Base-by-base conservation (phyloP, 1,140 invertebrate genomes). In the Condylostylus longicornis region DNA sequence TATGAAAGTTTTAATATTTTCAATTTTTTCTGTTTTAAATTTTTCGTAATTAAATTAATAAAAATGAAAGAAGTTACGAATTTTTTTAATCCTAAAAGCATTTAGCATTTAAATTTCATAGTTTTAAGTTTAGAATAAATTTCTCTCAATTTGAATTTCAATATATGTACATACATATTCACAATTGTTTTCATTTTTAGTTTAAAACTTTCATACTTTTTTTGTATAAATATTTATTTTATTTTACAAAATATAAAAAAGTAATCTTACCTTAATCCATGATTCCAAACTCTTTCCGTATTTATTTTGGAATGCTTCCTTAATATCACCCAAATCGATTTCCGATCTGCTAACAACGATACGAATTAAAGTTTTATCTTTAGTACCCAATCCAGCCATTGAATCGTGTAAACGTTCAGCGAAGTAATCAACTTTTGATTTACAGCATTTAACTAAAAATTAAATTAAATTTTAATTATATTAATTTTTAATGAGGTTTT, bases 371-470 rank as follows among this genome's bases (percentile, higher is more conserved):
- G 82, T 83, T 46, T 82, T 79, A 59, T 94, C 87, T 48, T 85
- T 84, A 19, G 87, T 94, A 25, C 87, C 87, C 47, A 84, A 45
- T 25, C 84, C 84, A 45, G 82, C 79, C 86, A 97, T 91, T 30
- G 82, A 77, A 29, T 86, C 75, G 51, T 94, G 75, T 8, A 96
- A 66, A 46, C 82, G 75, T 54, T 93, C 82, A 35, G 91, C 90
- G 67, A 95, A 95, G 65, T 88, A 96, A 27, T 79, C 80, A 33
- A 90, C 82, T 61, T 87, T 82, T 54, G 86, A 91, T 58, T 83
- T 83, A 6, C 85, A 82, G 54, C 82, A 85, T 65, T 86, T 86
- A 1, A 86, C 83, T 87, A 49, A 6, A 40, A 13, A 35, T 35
- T 37, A 15, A 6, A n/a, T n/a, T n/a, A n/a, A n/a, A n/a, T n/a